phyloP scores from a whole-genome alignment of 2,113 vertebrate genomes.

The Buteo buteo region DNA sequence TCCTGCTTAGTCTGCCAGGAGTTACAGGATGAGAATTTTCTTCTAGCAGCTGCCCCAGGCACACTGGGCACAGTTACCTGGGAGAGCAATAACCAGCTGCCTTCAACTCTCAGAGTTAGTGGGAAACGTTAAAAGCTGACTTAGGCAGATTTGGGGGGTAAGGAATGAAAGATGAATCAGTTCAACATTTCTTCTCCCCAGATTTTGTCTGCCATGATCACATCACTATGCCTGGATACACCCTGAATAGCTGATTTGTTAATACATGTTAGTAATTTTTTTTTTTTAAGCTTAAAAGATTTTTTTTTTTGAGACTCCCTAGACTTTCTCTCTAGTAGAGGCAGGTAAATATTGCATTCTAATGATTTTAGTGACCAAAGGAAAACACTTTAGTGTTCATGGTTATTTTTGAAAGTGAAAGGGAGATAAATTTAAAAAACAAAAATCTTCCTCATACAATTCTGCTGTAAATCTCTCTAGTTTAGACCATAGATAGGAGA shows the following conservation, averaged over 20 bases:
- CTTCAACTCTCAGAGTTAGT: not conserved
- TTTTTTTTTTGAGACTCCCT: not conserved
- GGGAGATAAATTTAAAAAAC: not conserved
- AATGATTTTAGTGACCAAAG: not conserved
- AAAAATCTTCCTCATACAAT: not conserved
- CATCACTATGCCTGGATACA: not conserved
- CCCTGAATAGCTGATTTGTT: not conserved
- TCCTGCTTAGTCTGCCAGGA: not conserved
- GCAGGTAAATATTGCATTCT: not conserved
- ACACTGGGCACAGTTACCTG: not conserved
- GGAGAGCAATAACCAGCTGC: not conserved
- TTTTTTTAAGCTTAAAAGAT: not conserved
- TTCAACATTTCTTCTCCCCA: not conserved
- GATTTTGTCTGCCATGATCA: not conserved
- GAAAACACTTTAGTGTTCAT: not conserved
- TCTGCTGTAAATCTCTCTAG: not conserved
- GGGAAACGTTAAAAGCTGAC: not conserved
- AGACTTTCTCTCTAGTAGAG: not conserved
- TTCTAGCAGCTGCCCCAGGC: not conserved
- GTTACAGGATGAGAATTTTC: not conserved
- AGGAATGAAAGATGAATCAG: not conserved
- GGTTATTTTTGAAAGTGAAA: not conserved
- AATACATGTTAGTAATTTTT: not conserved
- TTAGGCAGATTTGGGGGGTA: not conserved
- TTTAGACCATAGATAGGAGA: not conserved